Evolutionary conservation across 2,797 vertebrate species (phyloP), one percentile per base, ranked within the genome.

Genomic region (Anolis apletophallus): DNA sequence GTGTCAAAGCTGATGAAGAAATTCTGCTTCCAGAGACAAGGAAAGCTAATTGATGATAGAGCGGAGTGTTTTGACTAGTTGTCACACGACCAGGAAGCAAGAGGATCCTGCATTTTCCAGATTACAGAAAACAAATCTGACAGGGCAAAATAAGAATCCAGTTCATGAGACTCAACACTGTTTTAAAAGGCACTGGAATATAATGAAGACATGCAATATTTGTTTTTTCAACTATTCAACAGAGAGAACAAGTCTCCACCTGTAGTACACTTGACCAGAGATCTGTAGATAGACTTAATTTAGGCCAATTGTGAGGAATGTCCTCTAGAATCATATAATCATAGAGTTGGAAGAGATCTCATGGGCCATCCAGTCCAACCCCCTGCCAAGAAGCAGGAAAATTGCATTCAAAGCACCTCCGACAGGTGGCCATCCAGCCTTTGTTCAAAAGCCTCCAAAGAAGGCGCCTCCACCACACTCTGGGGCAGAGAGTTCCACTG

Each of bases 51-150:
- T 81, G 57, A 32, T 81, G 5, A 61, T 54, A 1, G 81, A 77
- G 83, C 91, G 90, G 80, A 83, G 74, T 81, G 2, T 78, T 89
- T 81, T 91, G 89, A 74, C 89, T 83, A 1, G 1, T 88, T 87
- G 73, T 72, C 64, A 87, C 61, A 85, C 78, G 23, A 74, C 82
- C 29, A 76, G 87, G 85, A 91, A 89, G 52, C 89, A 0, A 0
- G 76, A 77, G 74, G 80, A 86, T 78, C 54, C 88, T 86, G 23
- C 85, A 1, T 85, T 86, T 93, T 93, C 86, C 75, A 87, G 88
- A 78, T 83, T 71, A 64, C 85, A 89, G 88, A 29, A 80, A 85
- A 77, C 81, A 29, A 87, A 92, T 88, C 86, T 61, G 64, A 83
- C 85, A 86, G 69, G 29, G 14, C 7, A n/a, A 34, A 78, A 59